phyloP scores from a whole-genome alignment of 2,888 invertebrate genomes.

The Muschampia plurimacula region DNA sequence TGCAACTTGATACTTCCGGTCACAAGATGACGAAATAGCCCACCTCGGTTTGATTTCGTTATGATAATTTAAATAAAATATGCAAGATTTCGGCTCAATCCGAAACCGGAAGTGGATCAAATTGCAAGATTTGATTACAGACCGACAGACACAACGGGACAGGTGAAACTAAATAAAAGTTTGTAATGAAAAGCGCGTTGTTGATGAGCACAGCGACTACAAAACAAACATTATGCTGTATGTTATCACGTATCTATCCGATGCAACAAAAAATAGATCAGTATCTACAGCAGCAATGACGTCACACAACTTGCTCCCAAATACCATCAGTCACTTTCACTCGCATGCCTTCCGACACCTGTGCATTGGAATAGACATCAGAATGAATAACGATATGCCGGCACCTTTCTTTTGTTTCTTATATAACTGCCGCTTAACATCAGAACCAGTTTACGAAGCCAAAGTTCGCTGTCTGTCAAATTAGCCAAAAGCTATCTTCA shows the following conservation, averaged over 20 bases:
- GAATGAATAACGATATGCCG: constrained; percentile 47
- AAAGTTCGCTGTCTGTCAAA: constrained; percentile 30
- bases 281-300: constrained; percentile 53
- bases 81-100: too few species aligned
- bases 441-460: constrained; percentile 27
- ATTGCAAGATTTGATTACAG: too few species aligned
- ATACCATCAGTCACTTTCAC: constrained; percentile 80
- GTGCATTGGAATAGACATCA: constrained; percentile 19
- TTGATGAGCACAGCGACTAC: neutral
- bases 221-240: constrained; percentile 15
- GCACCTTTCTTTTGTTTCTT: constrained; percentile 49
- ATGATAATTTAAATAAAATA: neutral
- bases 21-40: neutral
- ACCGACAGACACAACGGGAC: too few species aligned
- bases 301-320: constrained; percentile 73
- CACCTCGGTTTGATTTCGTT: neutral
- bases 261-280: constrained; percentile 41
- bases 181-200: too few species aligned
- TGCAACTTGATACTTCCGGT: neutral
- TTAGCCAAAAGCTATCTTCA: constrained; percentile 10
- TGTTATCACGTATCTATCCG: constrained; percentile 22
- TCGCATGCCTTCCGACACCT: constrained; percentile 56
- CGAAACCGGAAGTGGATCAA: too few species aligned
- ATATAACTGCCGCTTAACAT: constrained; percentile 41
- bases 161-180: too few species aligned